A percentile compares a stretch with the other conserved stretches of the same genome.
Evolutionary conservation across 2,113 vertebrate species (phyloP).

Genomic region (Atlantisia rogersi): DNA sequence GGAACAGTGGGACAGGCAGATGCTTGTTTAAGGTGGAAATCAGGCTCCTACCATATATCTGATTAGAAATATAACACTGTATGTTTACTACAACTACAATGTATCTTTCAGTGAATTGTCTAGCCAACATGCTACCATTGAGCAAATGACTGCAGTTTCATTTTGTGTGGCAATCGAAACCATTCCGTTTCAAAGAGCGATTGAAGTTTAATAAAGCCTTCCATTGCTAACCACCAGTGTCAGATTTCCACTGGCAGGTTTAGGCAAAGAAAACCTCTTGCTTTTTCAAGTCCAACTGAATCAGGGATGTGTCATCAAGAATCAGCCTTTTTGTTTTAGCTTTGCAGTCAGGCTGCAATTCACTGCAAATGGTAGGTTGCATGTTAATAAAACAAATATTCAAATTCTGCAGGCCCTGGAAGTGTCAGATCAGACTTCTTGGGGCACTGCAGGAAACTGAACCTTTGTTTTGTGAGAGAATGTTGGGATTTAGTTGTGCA

Average conservation of each 20-base stretch:
- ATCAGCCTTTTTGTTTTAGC: conserved; percentile 38
- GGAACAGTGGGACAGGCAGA: neutral
- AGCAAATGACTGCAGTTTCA: conserved; percentile 60
- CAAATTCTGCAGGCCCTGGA: neutral
- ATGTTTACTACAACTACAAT: neutral
- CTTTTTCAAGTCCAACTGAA: conserved; percentile 64
- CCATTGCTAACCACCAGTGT: conserved; percentile 69
- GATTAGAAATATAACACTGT: neutral
- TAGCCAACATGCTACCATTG: conserved; percentile 25
- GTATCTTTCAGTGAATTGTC: conserved; percentile 15
- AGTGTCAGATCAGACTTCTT: neutral
- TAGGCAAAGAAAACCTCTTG: conserved; percentile 67
- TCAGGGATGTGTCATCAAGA: conserved; percentile 65
- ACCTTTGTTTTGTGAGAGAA: neutral
- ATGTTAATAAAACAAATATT: neutral
- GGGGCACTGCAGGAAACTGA: fast-evolving
- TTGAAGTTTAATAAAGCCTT: conserved; percentile 73
- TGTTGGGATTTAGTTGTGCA: neutral
- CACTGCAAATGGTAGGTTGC: neutral
- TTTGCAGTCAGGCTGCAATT: neutral
- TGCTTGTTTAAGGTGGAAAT: neutral
- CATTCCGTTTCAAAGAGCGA: conserved; percentile 70
- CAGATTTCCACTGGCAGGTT: conserved; percentile 72
- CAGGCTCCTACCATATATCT: too few species aligned
- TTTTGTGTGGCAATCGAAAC: conserved; percentile 80